Evolutionary conservation across 2,797 vertebrate species (phyloP), one percentile per base, ranked within the genome.

Genomic region (Sylvilagus floridanus): DNA sequence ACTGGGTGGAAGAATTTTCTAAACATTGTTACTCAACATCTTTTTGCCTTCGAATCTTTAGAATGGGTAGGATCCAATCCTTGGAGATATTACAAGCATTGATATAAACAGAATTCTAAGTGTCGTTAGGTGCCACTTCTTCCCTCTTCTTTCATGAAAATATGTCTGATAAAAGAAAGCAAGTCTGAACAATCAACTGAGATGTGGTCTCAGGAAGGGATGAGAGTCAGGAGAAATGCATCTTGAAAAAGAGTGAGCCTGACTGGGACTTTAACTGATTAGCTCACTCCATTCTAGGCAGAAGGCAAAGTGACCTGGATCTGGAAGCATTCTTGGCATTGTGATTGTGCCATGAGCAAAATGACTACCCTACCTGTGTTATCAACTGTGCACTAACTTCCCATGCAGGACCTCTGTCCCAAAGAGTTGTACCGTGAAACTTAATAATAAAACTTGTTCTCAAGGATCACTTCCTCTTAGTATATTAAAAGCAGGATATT

Each of bases 61-160:
- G 94, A 84, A 79, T 78, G 66, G 85, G 28, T 3, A 82, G 71
- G 68, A 76, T 7, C 8, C 30, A 79, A 14, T 10, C n/a, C 8
- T 77, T 82, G 21, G 62, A 87, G 16, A 57, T 57, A 90, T 42
- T 19, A 17, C 17, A 52, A 24, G 4, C 22, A 8, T 37, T 73
- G n/a, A 47, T 72, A 52, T 47, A 82, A 85, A 85, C 62, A 42
- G 26, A 76, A 89, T 86, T 94, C 52, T 65, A 71, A 62, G 7
- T 65, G 28, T n/a, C 52, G 79, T 76, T 60, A 30, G 35, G 78
- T 5, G 32, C 12, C 24, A 82, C 1, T 26, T 21, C 78, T 35
- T 71, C 7, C 37, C 24, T 54, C 12, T 26, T 4, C 47, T 12
- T 91, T 28, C 50, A 35, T 79, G n/a, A 62, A 89, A 75, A 47